These are phyloP conservation scores for Urophycis tenuis DNA, from an alignment of 2,797 vertebrate species.

Conservation along the genomic window DNA sequence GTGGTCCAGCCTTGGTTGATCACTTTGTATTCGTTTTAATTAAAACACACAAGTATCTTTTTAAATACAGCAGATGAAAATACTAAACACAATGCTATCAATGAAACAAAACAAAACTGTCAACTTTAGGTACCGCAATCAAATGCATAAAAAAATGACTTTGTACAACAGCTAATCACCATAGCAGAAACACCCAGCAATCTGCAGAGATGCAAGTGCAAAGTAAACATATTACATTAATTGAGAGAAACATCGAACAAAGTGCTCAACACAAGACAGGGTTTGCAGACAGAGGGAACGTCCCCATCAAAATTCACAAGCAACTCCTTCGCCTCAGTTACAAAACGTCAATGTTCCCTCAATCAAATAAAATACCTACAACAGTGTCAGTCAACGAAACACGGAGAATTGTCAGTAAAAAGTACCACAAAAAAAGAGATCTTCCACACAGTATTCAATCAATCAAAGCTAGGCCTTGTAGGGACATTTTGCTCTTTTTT, in stretches of 20 bases:
- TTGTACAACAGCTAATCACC: slow-evolving; percentile 19
- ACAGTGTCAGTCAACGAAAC: slow-evolving; percentile 37
- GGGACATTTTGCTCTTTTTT: background rate
- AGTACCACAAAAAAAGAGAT: slow-evolving; percentile 15
- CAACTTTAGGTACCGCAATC: slow-evolving; percentile 8
- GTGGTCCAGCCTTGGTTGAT: slow-evolving; percentile 6
- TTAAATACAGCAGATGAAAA: slow-evolving; percentile 44
- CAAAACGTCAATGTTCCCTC: slow-evolving; percentile 25
- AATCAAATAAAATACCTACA: slow-evolving; percentile 26
- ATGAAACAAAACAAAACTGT: slow-evolving; percentile 15
- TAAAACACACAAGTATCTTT: slow-evolving; percentile 54
- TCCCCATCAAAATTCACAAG: slow-evolving; percentile 29
- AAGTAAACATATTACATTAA: slow-evolving; percentile 46
- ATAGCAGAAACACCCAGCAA: slow-evolving; percentile 24
- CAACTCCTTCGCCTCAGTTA: slow-evolving; percentile 41
- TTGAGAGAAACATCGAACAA: slow-evolving; percentile 27
- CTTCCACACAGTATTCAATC: slow-evolving; percentile 7
- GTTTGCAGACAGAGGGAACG: slow-evolving; percentile 21
- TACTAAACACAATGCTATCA: slow-evolving; percentile 27
- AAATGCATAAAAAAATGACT: slow-evolving; percentile 36
- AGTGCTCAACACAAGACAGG: slow-evolving; percentile 47
- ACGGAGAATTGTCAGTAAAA: slow-evolving; percentile 29
- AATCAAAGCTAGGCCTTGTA: background rate
- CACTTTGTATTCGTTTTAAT: slow-evolving; percentile 45
- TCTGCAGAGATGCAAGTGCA: slow-evolving; percentile 33